Evolutionary conservation across 2,797 vertebrate species (phyloP), one percentile per base, ranked within the genome.

Genomic region (Percopsis omiscomaycus): DNA sequence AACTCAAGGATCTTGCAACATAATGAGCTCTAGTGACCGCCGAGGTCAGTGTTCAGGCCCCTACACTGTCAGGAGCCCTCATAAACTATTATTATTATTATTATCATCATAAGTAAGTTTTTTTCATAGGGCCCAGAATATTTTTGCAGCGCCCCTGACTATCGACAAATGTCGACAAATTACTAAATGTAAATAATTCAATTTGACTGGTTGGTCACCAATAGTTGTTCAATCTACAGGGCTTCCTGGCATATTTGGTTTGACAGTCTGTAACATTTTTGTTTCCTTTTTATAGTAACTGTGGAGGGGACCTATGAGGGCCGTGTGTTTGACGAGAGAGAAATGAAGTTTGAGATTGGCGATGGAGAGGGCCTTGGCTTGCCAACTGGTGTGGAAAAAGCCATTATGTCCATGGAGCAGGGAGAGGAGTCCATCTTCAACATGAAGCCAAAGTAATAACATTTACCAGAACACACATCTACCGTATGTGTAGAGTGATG

Each of bases 321-420:
- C 13, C 88, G 81, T 0, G 81, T 95, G 3, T 99, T 98, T 74
- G 96, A 99, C 56, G 88, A 85, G 65, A 91, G 96, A 65, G 95
- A 96, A 29, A 46, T 99, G 69, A 92, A 85, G 77, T 98, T 98
- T 90, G 96, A 97, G 84, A 77, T 98, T 0, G 96, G 96, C 2
- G 96, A 97, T 73, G 96, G 94, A 16, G 95, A 96, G 14, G 90
- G 74, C 78, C 89, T 94, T 0, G 91, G 93, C 64, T 86, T 99
- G 57, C 97, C 96, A 15, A 64, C 71, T 10, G 98, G 95, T n/a
- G 89, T 96, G 78, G 97, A 99, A 90, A 96, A 93, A 71, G 94
- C 93, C 4, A 90, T 99, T 66, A 95, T 94, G 75, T 92, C 93
- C 70, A 98, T 99, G 98, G 96, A 98, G 79, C 93, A 98, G 68